Conservation (phyloP, 1,140 invertebrate species). For the Drosophila saltans region DNA sequence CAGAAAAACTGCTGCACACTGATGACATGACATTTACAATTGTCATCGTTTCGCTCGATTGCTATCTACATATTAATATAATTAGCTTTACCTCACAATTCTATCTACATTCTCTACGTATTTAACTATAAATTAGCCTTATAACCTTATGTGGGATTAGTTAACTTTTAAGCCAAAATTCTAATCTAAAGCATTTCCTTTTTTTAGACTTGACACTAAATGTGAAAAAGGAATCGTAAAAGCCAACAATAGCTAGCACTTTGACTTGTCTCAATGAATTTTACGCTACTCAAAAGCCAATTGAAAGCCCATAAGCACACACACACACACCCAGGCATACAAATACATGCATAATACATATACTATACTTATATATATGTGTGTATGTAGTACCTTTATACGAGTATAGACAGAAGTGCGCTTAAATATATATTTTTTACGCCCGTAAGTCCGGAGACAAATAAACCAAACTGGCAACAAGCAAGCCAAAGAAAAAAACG, state of each 20-base stretch:
- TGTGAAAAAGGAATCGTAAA: background rate
- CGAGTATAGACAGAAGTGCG: conserved; percentile 7
- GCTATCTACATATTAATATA: conserved; percentile 65
- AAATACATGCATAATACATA: background rate
- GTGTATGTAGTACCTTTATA: background rate
- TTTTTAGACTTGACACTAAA: background rate
- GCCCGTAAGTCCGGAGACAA: conserved; percentile 46
- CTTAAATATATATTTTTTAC: conserved; percentile 43
- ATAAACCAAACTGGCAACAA: conserved; percentile 27
- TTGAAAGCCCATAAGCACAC: conserved; percentile 14
- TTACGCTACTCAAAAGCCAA: conserved; percentile 7
- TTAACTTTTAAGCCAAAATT: too few species aligned
- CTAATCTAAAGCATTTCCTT: background rate
- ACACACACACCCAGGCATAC: background rate
- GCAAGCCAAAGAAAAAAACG: background rate
- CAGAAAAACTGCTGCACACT: conserved; percentile 48
- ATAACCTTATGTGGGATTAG: too few species aligned
- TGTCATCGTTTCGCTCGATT: conserved; percentile 51
- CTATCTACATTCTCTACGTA: too few species aligned
- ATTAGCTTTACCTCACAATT: conserved; percentile 40
- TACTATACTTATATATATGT: background rate
- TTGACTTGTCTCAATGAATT: conserved; percentile 15
- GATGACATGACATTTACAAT: conserved; percentile 35
- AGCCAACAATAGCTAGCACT: background rate
- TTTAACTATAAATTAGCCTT: too few species aligned